These are phyloP conservation scores for Ectobius pallidus DNA, from an alignment of 2,888 invertebrate species.

Conservation along the genomic window DNA sequence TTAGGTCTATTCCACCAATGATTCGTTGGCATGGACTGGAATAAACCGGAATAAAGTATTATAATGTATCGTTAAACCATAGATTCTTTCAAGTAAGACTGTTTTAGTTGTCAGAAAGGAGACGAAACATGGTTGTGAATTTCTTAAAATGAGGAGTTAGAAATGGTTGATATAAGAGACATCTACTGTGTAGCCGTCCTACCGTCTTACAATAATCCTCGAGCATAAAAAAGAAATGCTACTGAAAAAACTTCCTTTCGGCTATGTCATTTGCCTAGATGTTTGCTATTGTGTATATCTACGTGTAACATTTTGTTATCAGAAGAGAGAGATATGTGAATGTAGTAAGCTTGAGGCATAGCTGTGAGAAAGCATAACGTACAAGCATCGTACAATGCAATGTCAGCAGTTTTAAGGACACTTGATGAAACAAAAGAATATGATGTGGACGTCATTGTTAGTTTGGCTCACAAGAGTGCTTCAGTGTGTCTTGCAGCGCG, in stretches of 20 bases:
- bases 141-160: too few relatives aligned
- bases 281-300: not conserved
- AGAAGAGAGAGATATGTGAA: not conserved
- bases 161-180: not conserved
- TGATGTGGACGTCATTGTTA: conserved; percentile 16
- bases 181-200: not conserved
- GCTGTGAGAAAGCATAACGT: not conserved
- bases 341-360: not conserved
- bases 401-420: conserved; percentile 8
- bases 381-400: not conserved
- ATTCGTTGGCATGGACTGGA: too few relatives aligned
- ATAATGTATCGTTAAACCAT: too few relatives aligned
- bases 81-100: too few relatives aligned
- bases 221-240: not conserved
- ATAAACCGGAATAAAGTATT: too few relatives aligned
- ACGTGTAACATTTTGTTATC: not conserved
- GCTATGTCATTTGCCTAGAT: not conserved
- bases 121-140: too few relatives aligned
- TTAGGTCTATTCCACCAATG: too few relatives aligned
- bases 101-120: too few relatives aligned
- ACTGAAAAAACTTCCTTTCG: not conserved
- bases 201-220: not conserved
- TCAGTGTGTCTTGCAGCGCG: not conserved
- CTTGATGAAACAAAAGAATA: conserved; percentile 29
- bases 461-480: not conserved